A percentile compares a stretch with the other conserved stretches of the same genome.
These are phyloP conservation scores for Linyphia triangularis DNA, from an alignment of 2,888 invertebrate species.

Conservation along the genomic window DNA sequence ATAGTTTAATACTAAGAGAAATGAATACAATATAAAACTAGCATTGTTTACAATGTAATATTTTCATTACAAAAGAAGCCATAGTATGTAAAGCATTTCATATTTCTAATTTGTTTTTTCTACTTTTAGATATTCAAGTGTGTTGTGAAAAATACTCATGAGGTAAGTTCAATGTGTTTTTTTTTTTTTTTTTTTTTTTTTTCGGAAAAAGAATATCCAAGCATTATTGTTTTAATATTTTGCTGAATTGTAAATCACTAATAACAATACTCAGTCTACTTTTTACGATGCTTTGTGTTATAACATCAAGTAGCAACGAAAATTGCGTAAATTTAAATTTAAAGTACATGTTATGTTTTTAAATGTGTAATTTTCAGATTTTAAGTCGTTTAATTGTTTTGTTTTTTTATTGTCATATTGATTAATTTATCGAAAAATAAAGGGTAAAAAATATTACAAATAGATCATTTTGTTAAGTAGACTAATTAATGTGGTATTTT, in stretches of 20 bases:
- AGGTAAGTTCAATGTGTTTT: constrained; percentile 6
- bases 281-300: too few species aligned
- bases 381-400: too few species aligned
- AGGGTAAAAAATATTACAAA: too few species aligned
- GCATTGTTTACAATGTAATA: neutral
- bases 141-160: constrained; percentile 13
- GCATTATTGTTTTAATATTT: neutral
- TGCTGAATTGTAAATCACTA: neutral
- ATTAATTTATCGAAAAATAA: too few species aligned
- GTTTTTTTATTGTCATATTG: too few species aligned
- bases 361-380: too few species aligned
- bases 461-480: too few species aligned
- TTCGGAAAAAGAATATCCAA: neutral
- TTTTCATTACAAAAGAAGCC: neutral
- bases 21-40: neutral
- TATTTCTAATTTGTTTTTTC: neutral
- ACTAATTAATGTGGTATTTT: too few species aligned
- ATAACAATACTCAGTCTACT: too few species aligned
- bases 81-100: neutral
- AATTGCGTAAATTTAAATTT: too few species aligned
- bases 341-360: too few species aligned
- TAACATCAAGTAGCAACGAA: too few species aligned
- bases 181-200: neutral
- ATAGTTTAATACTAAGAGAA: neutral
- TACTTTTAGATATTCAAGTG: constrained; percentile 60